phyloP scores from a whole-genome alignment of 2,797 vertebrate genomes.

The Chrysolophus pictus region DNA sequence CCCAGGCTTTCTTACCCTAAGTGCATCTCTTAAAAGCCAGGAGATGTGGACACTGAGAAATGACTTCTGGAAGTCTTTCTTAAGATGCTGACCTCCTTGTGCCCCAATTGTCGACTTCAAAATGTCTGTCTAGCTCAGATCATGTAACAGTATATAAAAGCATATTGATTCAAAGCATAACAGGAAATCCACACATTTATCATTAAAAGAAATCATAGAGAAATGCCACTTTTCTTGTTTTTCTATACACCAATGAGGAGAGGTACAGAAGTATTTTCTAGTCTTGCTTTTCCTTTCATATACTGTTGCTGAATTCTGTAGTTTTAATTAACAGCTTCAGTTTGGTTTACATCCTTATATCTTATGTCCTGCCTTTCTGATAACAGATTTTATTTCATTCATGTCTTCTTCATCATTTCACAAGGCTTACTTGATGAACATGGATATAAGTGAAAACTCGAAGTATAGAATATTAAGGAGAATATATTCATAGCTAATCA shows the following conservation, averaged over 20 bases:
- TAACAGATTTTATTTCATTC: background rate
- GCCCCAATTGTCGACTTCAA: background rate
- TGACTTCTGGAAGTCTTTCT: background rate
- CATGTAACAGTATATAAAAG: background rate
- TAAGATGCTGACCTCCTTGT: background rate
- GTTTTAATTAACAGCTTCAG: background rate
- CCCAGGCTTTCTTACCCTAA: background rate
- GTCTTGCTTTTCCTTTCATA: background rate
- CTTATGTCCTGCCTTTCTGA: background rate
- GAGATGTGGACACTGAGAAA: background rate
- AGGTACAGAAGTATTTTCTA: background rate
- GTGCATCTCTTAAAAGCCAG: background rate
- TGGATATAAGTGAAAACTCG: background rate
- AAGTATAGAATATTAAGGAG: background rate
- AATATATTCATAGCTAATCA: background rate
- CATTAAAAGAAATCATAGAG: background rate
- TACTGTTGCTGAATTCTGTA: background rate
- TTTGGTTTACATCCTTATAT: background rate
- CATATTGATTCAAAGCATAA: background rate
- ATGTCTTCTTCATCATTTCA: background rate
- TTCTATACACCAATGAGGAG: background rate
- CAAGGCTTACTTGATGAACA: background rate
- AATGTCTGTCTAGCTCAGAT: background rate
- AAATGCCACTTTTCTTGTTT: background rate
- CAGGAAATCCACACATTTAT: background rate